phyloP scores from a whole-genome alignment of 2,888 invertebrate genomes.

The Buathra laborator region DNA sequence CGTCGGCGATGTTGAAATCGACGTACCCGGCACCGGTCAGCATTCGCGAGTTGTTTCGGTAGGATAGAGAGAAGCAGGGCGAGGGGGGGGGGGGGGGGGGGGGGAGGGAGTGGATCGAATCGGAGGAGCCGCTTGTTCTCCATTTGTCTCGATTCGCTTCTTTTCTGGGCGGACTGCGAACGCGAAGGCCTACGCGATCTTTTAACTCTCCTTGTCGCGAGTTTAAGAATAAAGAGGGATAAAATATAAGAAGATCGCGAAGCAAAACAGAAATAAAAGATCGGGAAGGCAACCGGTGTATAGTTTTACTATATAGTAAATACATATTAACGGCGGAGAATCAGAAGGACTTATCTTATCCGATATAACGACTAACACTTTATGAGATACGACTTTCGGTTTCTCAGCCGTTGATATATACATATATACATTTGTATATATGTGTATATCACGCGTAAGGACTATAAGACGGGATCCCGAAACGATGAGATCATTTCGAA shows the following conservation, averaged over 20 bases:
- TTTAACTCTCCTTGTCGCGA: not conserved
- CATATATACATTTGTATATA: not conserved
- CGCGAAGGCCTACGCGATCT: conserved; percentile 1
- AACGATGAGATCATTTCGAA: conserved; percentile 62
- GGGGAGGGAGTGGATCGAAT: not conserved
- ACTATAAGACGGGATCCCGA: conserved; percentile 45
- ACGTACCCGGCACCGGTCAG: conserved; percentile 22
- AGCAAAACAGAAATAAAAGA: not conserved
- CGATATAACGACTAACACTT: not conserved
- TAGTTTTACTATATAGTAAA: conserved; percentile 6
- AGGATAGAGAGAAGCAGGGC: not conserved
- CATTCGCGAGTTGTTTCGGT: not conserved
- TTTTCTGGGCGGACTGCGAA: conserved; percentile 23
- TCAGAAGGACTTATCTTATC: not conserved
- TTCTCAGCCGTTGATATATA: not conserved
- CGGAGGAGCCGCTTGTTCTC: conserved; percentile 14
- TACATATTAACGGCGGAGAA: not conserved
- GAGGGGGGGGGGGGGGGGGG: not conserved
- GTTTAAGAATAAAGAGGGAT: conserved; percentile 10
- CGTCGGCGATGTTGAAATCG: conserved; percentile 16
- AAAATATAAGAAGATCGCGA: conserved; percentile 16
- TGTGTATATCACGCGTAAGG: not conserved
- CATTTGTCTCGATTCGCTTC: conserved; percentile 22
- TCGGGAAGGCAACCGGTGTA: conserved; percentile 32
- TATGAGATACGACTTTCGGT: not conserved